Evolutionary conservation across 2,113 vertebrate genomes (phyloP), one percentile per base, ranked within the genome.

Genomic region (Chloebia gouldiae): DNA sequence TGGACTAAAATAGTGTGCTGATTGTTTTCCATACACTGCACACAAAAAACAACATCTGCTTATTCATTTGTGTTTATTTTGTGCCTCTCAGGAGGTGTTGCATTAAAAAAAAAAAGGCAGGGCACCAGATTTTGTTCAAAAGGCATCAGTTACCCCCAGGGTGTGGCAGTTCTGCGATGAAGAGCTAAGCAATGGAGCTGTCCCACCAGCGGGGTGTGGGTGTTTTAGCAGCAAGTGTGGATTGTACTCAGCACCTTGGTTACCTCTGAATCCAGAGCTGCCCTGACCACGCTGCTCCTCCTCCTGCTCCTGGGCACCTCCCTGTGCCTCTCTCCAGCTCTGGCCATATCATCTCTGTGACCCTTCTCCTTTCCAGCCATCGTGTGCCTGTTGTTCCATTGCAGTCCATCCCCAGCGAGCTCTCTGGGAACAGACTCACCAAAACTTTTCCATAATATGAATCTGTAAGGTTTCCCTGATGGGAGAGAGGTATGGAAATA

Each of bases 191-290:
- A 54, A 27, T 13, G 30, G 15, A 61, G 13, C 9, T 91, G 9
- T 15, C 24, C 24, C 24, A 25, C 24, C 5, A 28, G 11, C 5
- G 40, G 17, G 15, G 3, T 9, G n/a, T 7, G 20, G 0, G 2
- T 2, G 37, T 71, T 78, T 56, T 4, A 33, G 54, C 13, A 53
- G 15, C 33, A 57, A 11, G 33, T 27, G 37, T 40, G 23, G 39
- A 14, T 33, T 1, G 2, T 1, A 0, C 63, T 40, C 37, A 77
- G n/a, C 33, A 57, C 18, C 31, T 39, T 28, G 10, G 23, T 68
- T 39, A 28, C 7, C 39, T 66, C 21, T 1, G 1, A 30, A 18
- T 6, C 16, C 18, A 47, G 44, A 60, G 22, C 40, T 68, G 35
- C n/a, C 8, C 24, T 40, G 40, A 30, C 16, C 44, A 8, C 11